These are phyloP conservation scores for Anthoscopus minutus DNA, from an alignment of 2,113 vertebrate species.

Conservation along the genomic window DNA sequence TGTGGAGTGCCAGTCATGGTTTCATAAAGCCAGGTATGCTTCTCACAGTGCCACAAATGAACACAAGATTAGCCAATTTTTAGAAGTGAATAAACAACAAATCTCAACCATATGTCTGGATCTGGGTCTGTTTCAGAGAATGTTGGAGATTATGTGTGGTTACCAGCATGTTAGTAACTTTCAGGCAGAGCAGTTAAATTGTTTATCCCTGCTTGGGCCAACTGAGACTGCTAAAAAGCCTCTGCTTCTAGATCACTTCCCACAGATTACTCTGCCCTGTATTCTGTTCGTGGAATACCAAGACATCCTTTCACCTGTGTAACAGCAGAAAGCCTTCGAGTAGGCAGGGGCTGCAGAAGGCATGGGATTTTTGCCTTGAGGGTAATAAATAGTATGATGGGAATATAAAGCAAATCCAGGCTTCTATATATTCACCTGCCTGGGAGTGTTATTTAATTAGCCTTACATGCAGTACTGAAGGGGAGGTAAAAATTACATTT, in stretches of 20 bases:
- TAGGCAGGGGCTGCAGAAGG: background rate
- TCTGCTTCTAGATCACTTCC: background rate
- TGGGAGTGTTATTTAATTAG: background rate
- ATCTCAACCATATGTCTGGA: background rate
- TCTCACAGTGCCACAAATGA: background rate
- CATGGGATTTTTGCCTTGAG: background rate
- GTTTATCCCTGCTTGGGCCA: background rate
- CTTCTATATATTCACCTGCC: background rate
- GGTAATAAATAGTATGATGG: background rate
- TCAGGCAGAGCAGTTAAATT: background rate
- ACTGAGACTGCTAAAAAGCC: background rate
- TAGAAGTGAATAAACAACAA: background rate
- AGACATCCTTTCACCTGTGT: background rate
- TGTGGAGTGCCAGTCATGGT: background rate
- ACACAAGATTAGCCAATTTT: background rate
- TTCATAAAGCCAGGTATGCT: constrained; percentile 37
- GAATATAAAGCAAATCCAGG: background rate
- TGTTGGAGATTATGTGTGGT: background rate
- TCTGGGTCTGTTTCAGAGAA: background rate
- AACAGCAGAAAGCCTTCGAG: background rate
- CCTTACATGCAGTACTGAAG: background rate
- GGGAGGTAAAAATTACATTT: background rate
- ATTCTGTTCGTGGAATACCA: background rate
- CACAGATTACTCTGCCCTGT: background rate
- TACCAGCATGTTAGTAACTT: background rate